Evolutionary conservation across 1,140 invertebrate genomes (phyloP), one percentile per base, ranked within the genome.

Genomic region (Zaprionus vittiger): DNA sequence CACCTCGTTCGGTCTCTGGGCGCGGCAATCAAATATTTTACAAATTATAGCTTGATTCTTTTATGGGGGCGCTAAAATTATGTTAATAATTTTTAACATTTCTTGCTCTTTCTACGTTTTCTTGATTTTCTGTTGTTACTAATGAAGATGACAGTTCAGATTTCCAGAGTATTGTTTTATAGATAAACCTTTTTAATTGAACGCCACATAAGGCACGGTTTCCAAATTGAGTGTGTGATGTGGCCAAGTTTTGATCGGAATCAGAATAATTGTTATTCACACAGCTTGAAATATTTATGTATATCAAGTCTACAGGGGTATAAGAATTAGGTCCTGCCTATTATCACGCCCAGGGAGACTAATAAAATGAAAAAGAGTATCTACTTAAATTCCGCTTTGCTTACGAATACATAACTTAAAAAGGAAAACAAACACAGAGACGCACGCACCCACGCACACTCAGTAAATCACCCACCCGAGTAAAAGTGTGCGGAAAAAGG

Each of bases 21-120:
- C 75, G 84, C 70, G 84, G 80, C 84, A 71, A 77, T 63, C 81
- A 79, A 81, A 86, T 73, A 86, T 86, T 76, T 86, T 73, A 86
- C 81, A 84, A 81, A 85, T 84, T 84, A 85, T 79, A 70, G 20
- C 79, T 74, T 31, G 70, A 68, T 80, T 78, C 57, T 64, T 62
- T 77, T 81, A 56, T 72, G 76, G 69, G 72, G 80, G 83, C 83
- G 83, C 83, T 77, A 83, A 87, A 86, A 80, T 59, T 56, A 74
- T 87, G 54, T 71, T 83, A 77, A 85, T 62, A 65, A 31, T 31
- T 41, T 41, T 38, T 3, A 12, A 11, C 3, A 31, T 54, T 37
- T 60, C 22, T 28, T 20, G 12, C 24, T 24, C 31, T 28, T 20
- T 34, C 47, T 31, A 49, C 47, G 52, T 71, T 65, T 20, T 24